Conservation (phyloP, 2,888 invertebrate genomes). For the Hirtodrosophila cameraria region DNA sequence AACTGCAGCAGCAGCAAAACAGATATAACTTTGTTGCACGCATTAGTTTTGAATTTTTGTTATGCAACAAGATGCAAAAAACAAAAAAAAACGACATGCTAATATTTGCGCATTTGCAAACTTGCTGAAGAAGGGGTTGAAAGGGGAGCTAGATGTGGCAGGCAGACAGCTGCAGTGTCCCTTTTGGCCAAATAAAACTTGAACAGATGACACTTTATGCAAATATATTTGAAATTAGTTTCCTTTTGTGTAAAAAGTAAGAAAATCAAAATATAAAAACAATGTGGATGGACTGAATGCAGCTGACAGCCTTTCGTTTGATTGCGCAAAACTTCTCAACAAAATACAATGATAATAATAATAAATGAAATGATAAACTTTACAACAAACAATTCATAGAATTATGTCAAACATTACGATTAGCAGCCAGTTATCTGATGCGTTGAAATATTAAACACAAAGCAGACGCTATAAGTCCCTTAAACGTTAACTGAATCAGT, state of each 20-base stretch:
- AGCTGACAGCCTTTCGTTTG: constrained; percentile 31
- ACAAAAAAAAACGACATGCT: constrained; percentile 46
- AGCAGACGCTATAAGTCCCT: constrained; percentile 7
- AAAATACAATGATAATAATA: constrained; percentile 6
- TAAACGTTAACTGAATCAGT: constrained; percentile 6
- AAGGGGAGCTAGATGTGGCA: constrained; percentile 3
- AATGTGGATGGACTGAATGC: constrained; percentile 3
- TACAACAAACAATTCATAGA: background rate
- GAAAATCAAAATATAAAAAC: background rate
- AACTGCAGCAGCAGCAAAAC: constrained; percentile 45
- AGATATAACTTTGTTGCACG: constrained; percentile 33
- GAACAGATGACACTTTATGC: constrained; percentile 80
- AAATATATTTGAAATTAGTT: constrained; percentile 81
- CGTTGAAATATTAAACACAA: background rate
- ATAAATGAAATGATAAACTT: background rate
- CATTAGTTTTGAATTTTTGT: constrained; percentile 57
- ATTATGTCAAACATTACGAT: background rate
- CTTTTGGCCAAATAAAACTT: constrained; percentile 48
- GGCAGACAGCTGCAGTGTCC: background rate
- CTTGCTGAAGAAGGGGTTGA: constrained; percentile 9
- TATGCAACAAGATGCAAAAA: constrained; percentile 43
- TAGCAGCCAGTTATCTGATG: background rate
- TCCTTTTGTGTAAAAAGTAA: constrained; percentile 48
- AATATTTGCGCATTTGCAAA: constrained; percentile 60
- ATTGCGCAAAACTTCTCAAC: constrained; percentile 28